Conservation (phyloP, 1,140 invertebrate species). For the Cotesia typhae region DNA sequence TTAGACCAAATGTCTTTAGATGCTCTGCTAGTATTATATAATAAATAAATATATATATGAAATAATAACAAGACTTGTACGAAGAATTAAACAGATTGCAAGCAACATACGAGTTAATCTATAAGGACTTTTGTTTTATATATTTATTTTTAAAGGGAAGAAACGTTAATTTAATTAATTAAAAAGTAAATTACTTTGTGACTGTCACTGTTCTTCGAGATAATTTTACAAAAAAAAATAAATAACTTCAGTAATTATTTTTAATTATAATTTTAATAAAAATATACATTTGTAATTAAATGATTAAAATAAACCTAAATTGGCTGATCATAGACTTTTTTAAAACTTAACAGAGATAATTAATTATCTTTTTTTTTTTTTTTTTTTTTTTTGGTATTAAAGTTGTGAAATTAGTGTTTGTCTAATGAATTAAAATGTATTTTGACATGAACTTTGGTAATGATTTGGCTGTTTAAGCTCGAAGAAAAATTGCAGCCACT, state of each 20-base stretch:
- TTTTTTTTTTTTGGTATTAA: background rate
- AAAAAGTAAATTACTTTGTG: slow-evolving; percentile 17
- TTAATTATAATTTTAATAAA: background rate
- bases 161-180: slow-evolving; percentile 19
- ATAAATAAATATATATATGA: too few relatives aligned
- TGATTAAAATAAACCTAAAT: background rate
- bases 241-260: background rate
- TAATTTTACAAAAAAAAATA: background rate
- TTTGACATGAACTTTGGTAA: background rate
- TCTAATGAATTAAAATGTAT: background rate
- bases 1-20: slow-evolving; percentile 59
- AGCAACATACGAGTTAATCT: slow-evolving; percentile 66
- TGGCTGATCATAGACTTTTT: background rate
- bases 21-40: slow-evolving; percentile 51
- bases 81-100: slow-evolving; percentile 63
- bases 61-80: slow-evolving; percentile 59
- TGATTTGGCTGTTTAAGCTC: slow-evolving; percentile 29
- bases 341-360: background rate
- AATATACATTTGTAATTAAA: too few relatives aligned
- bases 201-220: slow-evolving; percentile 33
- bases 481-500: slow-evolving; percentile 47
- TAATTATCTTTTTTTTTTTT: background rate
- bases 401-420: background rate
- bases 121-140: slow-evolving; percentile 41
- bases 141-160: slow-evolving; percentile 27